Evolutionary conservation across 2,113 vertebrate species (phyloP), one percentile per base, ranked within the genome.

Genomic region (Colius striatus): DNA sequence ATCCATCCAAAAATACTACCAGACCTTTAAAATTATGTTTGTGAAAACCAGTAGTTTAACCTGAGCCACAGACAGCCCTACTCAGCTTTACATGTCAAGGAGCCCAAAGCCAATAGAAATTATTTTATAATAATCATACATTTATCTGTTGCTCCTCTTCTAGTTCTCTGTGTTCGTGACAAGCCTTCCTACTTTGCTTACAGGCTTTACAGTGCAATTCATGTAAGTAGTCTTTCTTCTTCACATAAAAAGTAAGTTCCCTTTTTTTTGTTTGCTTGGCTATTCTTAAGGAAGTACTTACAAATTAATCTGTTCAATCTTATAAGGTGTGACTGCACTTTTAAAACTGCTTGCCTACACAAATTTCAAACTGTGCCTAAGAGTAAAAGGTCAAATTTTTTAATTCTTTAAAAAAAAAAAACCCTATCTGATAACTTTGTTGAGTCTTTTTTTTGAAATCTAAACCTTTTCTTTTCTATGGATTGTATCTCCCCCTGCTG

Each of bases 121-220:
- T 22, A 38, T 78, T 77, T 90, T 48, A 74, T 25, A 74, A 71
- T 16, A 43, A 65, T 16, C 23, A 65, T 58, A 19, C 9, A 6
- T 53, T 92, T 45, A 78, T 25, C 62, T 92, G 27, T 94, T 92
- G 45, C 38, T 67, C 96, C 65, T 87, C 57, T 94, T n/a, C 51
- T 86, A 98, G 98, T 98, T 91, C 97, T 98, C 60, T 98, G 98
- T 79, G 66, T 98, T 82, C 97, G 97, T 88, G 98, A 98, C 93
- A 98, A 98, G 88, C 94, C 98, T 60, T 97, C 97, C 66, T 98
- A 98, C 92, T 98, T 98, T 90, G 98, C 98, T 54, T 98, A 97
- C 60, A 97, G 97, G 66, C 94, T 98, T 73, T 66, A 98, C 27
- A 97, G 30, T 60, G 98, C 98, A 86, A 98, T 98, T 65, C 98